phyloP scores from a whole-genome alignment of 1,140 invertebrate genomes.

The Zaprionus ghesquierei region DNA sequence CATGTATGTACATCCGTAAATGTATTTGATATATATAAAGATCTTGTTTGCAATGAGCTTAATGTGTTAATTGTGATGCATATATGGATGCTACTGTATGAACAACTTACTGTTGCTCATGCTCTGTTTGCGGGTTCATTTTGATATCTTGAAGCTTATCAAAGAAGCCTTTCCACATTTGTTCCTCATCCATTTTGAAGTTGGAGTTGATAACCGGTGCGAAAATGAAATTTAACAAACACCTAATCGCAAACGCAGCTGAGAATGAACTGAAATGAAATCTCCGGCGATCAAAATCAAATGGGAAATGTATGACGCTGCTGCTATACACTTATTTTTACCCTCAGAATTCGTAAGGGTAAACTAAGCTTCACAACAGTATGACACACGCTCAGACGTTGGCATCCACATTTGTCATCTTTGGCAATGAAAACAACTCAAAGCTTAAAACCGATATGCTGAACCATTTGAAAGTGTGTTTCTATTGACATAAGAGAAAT shows the following conservation, averaged over 20 bases:
- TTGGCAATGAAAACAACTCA: neutral
- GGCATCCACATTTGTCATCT: neutral
- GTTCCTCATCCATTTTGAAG: slow-evolving; percentile 84
- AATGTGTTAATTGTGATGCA: neutral
- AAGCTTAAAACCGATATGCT: neutral
- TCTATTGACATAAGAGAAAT: neutral
- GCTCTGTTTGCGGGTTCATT: slow-evolving; percentile 84
- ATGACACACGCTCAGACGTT: neutral
- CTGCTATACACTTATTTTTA: neutral
- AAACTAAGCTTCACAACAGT: neutral
- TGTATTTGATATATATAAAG: neutral
- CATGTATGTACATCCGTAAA: neutral
- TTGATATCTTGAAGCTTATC: slow-evolving; percentile 85
- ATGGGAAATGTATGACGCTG: neutral
- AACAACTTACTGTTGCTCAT: slow-evolving; percentile 85
- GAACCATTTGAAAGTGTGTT: neutral
- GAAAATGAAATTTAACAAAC: neutral
- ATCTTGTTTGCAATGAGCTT: neutral
- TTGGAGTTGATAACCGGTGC: neutral
- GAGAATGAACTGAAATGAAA: slow-evolving; percentile 16
- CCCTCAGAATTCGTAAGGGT: neutral
- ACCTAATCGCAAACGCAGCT: neutral
- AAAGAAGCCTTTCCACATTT: slow-evolving; percentile 89
- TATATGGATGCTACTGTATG: slow-evolving; percentile 1
- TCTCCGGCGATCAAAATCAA: neutral